Conservation (phyloP, 2,113 vertebrate species). For the Cygnus buccinator region DNA sequence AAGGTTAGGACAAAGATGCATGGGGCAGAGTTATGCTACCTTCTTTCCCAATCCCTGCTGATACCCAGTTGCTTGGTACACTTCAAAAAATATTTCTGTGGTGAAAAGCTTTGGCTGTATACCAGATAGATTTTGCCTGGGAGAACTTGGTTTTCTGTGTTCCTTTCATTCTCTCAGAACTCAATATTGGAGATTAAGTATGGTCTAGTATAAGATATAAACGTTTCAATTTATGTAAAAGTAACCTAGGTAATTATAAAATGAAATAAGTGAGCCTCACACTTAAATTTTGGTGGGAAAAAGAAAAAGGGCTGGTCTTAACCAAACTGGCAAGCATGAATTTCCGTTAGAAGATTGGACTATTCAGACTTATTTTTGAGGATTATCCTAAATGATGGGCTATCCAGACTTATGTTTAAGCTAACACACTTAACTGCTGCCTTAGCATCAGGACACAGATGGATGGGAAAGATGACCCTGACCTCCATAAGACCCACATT, state of each 20-base stretch:
- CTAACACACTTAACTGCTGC: constrained; percentile 75
- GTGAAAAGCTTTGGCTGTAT: background rate
- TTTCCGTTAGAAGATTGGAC: background rate
- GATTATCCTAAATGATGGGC: constrained; percentile 84
- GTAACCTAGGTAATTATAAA: background rate
- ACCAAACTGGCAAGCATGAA: background rate
- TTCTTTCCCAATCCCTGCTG: background rate
- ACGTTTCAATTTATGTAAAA: background rate
- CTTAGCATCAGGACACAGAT: constrained; percentile 81
- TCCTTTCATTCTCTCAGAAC: background rate
- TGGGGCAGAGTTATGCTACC: background rate
- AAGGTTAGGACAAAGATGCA: background rate
- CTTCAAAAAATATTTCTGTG: background rate
- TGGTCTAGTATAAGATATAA: background rate
- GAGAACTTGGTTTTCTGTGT: background rate
- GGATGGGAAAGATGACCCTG: constrained; percentile 85
- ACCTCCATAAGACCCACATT: constrained; percentile 89
- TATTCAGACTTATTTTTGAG: constrained; percentile 68
- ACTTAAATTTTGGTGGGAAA: background rate
- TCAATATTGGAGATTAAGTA: background rate
- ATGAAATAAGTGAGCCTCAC: background rate
- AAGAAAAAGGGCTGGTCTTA: background rate
- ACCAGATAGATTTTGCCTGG: background rate
- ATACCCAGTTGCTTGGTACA: background rate
- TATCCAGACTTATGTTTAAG: constrained; percentile 87